A percentile compares a stretch with the other conserved stretches of the same genome.
Conservation (phyloP, 2,113 vertebrate genomes). For the Rhinogobius similis region DNA sequence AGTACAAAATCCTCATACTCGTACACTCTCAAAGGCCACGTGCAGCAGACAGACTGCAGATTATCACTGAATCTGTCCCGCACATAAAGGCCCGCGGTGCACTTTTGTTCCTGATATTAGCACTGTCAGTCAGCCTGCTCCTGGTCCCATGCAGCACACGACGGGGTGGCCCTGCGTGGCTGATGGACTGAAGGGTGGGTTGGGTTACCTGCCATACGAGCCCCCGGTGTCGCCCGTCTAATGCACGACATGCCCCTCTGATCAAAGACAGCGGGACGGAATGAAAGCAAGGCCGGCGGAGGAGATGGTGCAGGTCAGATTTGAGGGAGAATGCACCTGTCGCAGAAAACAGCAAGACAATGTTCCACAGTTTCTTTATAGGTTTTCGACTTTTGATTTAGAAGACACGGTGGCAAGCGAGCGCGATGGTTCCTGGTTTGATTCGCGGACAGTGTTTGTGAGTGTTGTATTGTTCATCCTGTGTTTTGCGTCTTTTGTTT, state of each 20-base stretch:
- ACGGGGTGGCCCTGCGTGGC: constrained; percentile 65
- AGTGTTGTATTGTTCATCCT: too few relatives aligned
- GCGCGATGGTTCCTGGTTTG: too few relatives aligned
- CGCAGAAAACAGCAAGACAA: constrained; percentile 8
- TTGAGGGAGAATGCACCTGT: constrained; percentile 49
- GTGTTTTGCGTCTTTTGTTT: too few relatives aligned
- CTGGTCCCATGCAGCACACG: constrained; percentile 56
- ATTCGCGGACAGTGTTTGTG: too few relatives aligned
- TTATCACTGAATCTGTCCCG: constrained; percentile 3
- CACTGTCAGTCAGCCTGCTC: constrained; percentile 51
- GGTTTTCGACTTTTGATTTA: too few relatives aligned
- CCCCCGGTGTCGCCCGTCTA: constrained; percentile 73
- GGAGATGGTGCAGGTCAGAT: constrained; percentile 22
- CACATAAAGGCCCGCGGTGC: constrained; percentile 11
- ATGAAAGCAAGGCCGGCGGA: constrained; percentile 27
- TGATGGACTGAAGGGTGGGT: constrained; percentile 63
- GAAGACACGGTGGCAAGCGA: too few relatives aligned
- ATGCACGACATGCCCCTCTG: constrained; percentile 72
- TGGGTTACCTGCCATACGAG: constrained; percentile 72
- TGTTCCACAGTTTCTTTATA: not conserved
- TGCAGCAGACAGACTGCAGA: constrained; percentile 23
- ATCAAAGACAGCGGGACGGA: constrained; percentile 69
- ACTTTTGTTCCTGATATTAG: constrained; percentile 37
- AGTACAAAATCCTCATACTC: too few relatives aligned
- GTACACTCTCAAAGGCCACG: not conserved